Evolutionary conservation across 2,113 vertebrate genomes (phyloP).

Genomic region (Pseudolaguvia tuberculata): DNA sequence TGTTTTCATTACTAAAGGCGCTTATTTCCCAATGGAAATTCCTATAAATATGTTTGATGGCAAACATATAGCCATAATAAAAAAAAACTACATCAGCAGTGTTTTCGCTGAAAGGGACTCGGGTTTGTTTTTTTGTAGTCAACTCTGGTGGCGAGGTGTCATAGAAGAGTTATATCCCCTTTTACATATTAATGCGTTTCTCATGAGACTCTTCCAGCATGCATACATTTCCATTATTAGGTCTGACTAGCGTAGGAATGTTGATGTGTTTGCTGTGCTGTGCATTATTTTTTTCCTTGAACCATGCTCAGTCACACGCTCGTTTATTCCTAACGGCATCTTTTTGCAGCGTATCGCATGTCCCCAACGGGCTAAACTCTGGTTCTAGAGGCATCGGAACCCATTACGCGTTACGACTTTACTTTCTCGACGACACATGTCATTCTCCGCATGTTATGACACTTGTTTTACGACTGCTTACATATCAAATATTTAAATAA

Average conservation of each 20-base stretch:
- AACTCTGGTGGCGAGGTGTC: constrained; percentile 1
- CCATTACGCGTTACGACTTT: constrained; percentile 64
- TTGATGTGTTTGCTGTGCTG: constrained; percentile 28
- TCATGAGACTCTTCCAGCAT: constrained; percentile 19
- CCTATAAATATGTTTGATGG: not conserved
- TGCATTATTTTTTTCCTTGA: constrained; percentile 35
- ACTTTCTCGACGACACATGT: constrained; percentile 51
- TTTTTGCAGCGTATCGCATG: constrained; percentile 42
- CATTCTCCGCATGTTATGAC: constrained; percentile 65
- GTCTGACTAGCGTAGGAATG: constrained; percentile 6
- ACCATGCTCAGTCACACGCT: constrained; percentile 13
- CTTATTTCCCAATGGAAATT: not conserved
- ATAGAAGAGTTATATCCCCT: constrained; percentile 5
- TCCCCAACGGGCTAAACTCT: constrained; percentile 37
- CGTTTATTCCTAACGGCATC: constrained; percentile 54
- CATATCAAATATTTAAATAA: constrained; percentile 78
- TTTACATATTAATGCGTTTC: constrained; percentile 34
- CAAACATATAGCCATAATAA: not conserved
- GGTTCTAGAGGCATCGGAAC: constrained; percentile 56
- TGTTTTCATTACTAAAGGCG: not conserved
- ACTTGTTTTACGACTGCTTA: constrained; percentile 74
- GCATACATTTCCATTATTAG: constrained; percentile 31
- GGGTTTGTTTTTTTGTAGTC: constrained; percentile 12
- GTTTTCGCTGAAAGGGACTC: not conserved
- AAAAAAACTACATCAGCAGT: not conserved